These are phyloP conservation scores for Caenorhabditis brenneri DNA, from an alignment of 1,140 invertebrate species.

Conservation along the genomic window DNA sequence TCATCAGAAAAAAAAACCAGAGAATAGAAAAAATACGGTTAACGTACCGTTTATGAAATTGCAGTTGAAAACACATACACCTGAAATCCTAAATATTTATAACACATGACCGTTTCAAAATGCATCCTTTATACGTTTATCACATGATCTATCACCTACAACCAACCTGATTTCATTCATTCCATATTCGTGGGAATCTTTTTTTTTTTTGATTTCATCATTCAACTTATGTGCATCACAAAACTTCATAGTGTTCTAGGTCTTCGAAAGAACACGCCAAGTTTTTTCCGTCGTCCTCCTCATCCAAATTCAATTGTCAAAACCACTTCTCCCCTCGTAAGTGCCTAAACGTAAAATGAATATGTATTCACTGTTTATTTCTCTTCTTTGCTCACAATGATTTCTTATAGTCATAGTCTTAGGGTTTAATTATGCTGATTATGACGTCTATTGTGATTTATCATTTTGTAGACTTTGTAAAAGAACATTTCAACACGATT, in stretches of 20 bases:
- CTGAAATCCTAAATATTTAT: neutral
- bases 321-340: slow-evolving; percentile 35
- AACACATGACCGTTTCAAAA: neutral
- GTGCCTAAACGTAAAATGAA: slow-evolving; percentile 26
- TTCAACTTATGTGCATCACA: neutral
- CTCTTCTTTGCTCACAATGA: neutral
- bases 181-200: neutral
- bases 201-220: neutral
- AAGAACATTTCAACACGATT: neutral
- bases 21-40: too few species aligned
- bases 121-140: slow-evolving; percentile 10
- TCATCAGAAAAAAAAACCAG: too few species aligned
- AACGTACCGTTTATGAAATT: too few species aligned
- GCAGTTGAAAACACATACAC: too few species aligned
- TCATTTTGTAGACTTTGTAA: neutral
- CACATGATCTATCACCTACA: neutral
- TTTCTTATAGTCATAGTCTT: neutral
- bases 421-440: neutral
- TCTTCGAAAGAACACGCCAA: neutral
- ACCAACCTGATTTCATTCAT: neutral
- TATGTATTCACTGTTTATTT: neutral
- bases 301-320: slow-evolving; percentile 37
- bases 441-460: neutral
- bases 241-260: neutral
- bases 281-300: neutral